Percentiles rank a stretch among this genome's conserved stretches.
These are phyloP conservation scores for Grus americana DNA, from an alignment of 2,113 vertebrate genomes.

Conservation along the genomic window DNA sequence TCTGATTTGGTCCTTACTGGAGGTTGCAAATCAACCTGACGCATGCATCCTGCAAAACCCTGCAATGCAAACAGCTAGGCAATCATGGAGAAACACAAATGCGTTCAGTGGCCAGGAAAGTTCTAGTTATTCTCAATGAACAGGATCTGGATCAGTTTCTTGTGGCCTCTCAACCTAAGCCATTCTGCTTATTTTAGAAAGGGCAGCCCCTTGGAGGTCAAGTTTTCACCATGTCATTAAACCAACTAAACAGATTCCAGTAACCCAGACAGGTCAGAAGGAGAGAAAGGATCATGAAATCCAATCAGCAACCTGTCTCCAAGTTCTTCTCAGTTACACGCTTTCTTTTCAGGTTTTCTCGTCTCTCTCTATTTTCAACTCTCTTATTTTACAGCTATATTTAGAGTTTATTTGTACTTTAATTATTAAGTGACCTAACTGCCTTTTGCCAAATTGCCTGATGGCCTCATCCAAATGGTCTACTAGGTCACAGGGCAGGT, in stretches of 20 bases:
- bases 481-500: not conserved
- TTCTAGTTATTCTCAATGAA: not conserved
- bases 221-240: not conserved
- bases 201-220: not conserved
- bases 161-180: not conserved
- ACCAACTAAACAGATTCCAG: not conserved
- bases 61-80: not conserved
- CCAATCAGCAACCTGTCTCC: not conserved
- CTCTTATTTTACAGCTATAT: not conserved
- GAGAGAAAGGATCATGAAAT: not conserved
- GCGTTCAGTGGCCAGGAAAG: not conserved
- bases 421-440: accelerated
- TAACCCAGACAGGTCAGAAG: not conserved
- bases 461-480: accelerated
- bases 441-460: not conserved
- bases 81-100: not conserved
- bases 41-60: not conserved
- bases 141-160: not conserved
- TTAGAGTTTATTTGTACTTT: not conserved
- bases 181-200: constrained; percentile 30
- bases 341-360: not conserved
- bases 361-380: not conserved
- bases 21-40: not conserved
- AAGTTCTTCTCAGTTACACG: not conserved
- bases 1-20: not conserved